Base-by-base conservation (phyloP, 2,888 invertebrate species). In the Camponotus fellah region DNA sequence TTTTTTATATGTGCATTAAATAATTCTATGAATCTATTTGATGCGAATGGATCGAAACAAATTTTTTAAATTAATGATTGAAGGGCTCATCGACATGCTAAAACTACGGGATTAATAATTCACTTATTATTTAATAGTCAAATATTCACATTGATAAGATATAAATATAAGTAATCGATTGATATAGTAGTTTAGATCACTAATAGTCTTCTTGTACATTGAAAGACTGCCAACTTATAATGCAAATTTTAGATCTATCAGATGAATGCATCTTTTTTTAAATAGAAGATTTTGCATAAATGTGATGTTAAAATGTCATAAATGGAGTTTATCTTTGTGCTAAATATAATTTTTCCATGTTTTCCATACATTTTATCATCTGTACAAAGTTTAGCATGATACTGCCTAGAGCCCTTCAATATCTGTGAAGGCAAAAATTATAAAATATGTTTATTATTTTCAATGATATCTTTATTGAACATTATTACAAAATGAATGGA, bases 1-100 rank as follows among this genome's bases (percentile, higher is more conserved):
- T 76, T 83, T 80, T 90, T 80, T 88, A 87, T 66, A 71, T 62
- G 84, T 82, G 76, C 62, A 85, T 75, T 85, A 88, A 87, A 83
- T 26, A 26, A 2, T 69, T 83, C 37, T 80, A 53, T 56, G 53
- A 86, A 75, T 71, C 64, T 40, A 75, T 21, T 1, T 37, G 72
- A 82, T 69, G 71, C 69, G 65, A 71, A 83, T 79, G 75, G 37
- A n/a, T 49, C 34, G 34, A 40, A 49, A 37, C 72, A 17, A 74
- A 77, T 43, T n/a, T 66, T 26, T n/a, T 40, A 58, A 69, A 79
- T 60, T 46, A 34, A 17, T 58, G 12, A 37, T 60, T 79, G 79
- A 37, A 79, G 71, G 60, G 71, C 79, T 79, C 79, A 37, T 69
- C 21, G 37, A 79, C 46, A 49, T 79, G 69, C 69, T 58, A 69